These are phyloP conservation scores for Labrus mixtus DNA, from an alignment of 2,113 vertebrate genomes.

Conservation along the genomic window DNA sequence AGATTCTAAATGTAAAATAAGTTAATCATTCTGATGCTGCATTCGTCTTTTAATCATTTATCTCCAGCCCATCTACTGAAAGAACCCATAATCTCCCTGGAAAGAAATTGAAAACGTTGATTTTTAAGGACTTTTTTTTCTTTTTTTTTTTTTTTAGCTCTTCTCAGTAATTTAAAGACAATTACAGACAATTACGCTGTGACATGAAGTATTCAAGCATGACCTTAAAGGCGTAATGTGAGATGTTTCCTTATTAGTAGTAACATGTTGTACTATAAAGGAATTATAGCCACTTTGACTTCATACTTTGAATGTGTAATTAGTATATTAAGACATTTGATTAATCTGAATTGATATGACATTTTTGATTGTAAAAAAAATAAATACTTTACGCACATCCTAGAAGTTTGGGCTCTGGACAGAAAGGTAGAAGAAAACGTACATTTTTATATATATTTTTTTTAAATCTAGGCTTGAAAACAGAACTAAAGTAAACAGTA, in stretches of 20 bases:
- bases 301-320: constrained; percentile 41
- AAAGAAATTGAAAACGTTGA: not conserved
- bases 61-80: not conserved
- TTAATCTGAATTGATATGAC: constrained; percentile 34
- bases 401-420: constrained; percentile 69
- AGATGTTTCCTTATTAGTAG: constrained; percentile 20
- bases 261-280: constrained; percentile 9
- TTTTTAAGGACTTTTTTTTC: too few species aligned
- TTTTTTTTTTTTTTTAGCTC: too few species aligned
- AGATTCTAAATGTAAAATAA: not conserved
- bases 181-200: not conserved
- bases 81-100: not conserved
- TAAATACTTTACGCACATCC: constrained; percentile 70
- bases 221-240: constrained; percentile 13
- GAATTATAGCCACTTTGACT: constrained; percentile 3
- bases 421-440: constrained; percentile 53
- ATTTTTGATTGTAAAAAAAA: constrained; percentile 20
- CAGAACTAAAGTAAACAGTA: not conserved
- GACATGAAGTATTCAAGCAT: not conserved
- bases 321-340: constrained; percentile 41
- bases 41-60: too few species aligned
- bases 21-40: too few species aligned
- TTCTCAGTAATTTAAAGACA: not conserved
- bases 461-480: not conserved
- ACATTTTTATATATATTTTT: constrained; percentile 13